Base-by-base conservation (phyloP, 2,113 vertebrate species). In the Regulus satrapa region DNA sequence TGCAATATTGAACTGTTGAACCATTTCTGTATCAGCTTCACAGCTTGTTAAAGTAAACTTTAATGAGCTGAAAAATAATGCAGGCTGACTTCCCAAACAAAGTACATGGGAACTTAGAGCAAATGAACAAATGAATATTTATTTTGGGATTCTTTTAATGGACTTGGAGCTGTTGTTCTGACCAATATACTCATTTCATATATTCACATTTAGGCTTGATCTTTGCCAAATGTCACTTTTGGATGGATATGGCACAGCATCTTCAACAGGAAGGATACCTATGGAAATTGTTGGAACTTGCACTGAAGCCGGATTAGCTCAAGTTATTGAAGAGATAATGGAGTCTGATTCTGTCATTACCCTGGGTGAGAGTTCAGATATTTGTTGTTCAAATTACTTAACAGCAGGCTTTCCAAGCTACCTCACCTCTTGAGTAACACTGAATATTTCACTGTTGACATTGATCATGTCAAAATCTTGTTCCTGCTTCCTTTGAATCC, bases 11-110 rank as follows among this genome's bases (percentile, higher is more conserved):
- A 93, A 96, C 94, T 94, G 74, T 82, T 94, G 92, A 94, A 94
- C 80, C 46, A 51, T 94, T 78, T 69, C 66, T 92, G 34, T 90
- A 94, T 95, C 67, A 52, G 74, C 73, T 94, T 96, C 74, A 73
- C 88, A 95, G 95, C 94, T 92, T 94, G 85, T 94, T 96, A 85
- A 95, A 96, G 63, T 91, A 87, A 88, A 94, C 88, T 93, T 91
- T 87, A 95, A 94, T 87, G 86, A 94, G 49, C 94, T 96, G 91
- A 89, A 87, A 85, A 96, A 76, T 92, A 95, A 89, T 38, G 78
- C 43, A 74, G 51, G 55, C 55, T 96, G 75, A 67, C 48, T 92
- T 92, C 88, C 89, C 85, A 97, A 95, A 95, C 68, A 92, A 95
- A 92, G 75, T 77, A 45, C 63, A 74, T 77, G 89, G 59, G 89